Base-by-base conservation (phyloP, 1,140 invertebrate species). In the Aleiodes sp. region DNA sequence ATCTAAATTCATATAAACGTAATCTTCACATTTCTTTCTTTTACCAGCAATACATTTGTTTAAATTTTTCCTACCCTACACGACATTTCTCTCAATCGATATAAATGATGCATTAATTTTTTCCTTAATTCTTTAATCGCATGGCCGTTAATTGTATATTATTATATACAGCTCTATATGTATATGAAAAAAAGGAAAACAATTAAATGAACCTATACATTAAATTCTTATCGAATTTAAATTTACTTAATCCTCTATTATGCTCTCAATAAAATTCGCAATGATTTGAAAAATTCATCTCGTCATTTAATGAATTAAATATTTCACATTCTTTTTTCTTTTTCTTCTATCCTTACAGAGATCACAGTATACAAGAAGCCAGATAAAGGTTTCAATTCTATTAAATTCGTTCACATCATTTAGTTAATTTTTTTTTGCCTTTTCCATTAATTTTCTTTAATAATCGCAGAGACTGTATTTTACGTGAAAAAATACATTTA, bases 361-460 rank as follows among this genome's bases (percentile, higher is more conserved):
- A 86, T 86, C 84, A 86, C 84, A 86, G 84, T 85, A 84, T 83
- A 86, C 78, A 85, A 82, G 79, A 83, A 85, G 82, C 83, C 80
- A 82, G 79, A 84, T 84, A 82, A 74, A 82, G 78, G 71, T 81
- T 77, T 82, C 75, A 74, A 80, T 79, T 77, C 74, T 80, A 78
- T 75, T 39, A 52, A 60, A 68, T 56, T 70, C 60, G 64, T 39
- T 24, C 63, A 46, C 29, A 41, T 39, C 66, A 59, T 46, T 31
- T 57, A 24, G 24, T 39, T 21, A 16, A 31, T 19, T 41, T 39
- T 43, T 21, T 59, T 59, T 26, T 29, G 9, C 28, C 52, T 29
- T 10, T 26, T 39, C 29, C n/a, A 46, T 68, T 26, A 28, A 21
- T 52, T 31, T 12, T 12, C 31, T 2, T 19, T 59, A n/a, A n/a